Percentiles rank a stretch among this genome's conserved stretches.
Conservation (phyloP, 2,888 invertebrate genomes). For the Dynastes tityus region DNA sequence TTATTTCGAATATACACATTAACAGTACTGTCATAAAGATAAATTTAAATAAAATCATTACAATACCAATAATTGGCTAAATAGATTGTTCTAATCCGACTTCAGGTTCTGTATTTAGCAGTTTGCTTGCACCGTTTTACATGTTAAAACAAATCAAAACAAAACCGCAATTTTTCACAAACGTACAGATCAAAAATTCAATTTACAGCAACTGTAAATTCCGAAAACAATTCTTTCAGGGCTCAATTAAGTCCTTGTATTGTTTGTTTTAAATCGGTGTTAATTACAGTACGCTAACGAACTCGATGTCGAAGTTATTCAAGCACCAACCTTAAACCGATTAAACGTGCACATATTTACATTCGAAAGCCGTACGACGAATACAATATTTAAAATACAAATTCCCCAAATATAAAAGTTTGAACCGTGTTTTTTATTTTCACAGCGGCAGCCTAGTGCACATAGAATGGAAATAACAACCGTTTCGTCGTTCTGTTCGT, state of each 20-base stretch:
- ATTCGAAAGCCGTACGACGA: background rate
- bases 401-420: constrained; percentile 29
- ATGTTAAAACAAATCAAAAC: too few relatives aligned
- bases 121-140: too few relatives aligned
- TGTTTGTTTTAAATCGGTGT: constrained; percentile 19
- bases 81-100: too few relatives aligned
- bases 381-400: constrained; percentile 35
- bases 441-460: background rate
- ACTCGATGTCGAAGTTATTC: constrained; percentile 3
- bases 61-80: too few relatives aligned
- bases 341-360: constrained; percentile 6
- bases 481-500: background rate
- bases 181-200: background rate
- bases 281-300: constrained; percentile 16
- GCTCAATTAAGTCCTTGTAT: background rate
- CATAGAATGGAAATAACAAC: constrained; percentile 1
- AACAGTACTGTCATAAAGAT: too few relatives aligned
- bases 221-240: background rate
- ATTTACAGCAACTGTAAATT: background rate
- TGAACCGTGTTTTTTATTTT: constrained; percentile 1
- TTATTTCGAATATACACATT: too few relatives aligned
- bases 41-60: too few relatives aligned
- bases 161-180: too few relatives aligned
- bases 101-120: too few relatives aligned
- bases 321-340: constrained; percentile 14